Conservation (phyloP, 2,888 invertebrate genomes). For the Limnephilus rhombicus region DNA sequence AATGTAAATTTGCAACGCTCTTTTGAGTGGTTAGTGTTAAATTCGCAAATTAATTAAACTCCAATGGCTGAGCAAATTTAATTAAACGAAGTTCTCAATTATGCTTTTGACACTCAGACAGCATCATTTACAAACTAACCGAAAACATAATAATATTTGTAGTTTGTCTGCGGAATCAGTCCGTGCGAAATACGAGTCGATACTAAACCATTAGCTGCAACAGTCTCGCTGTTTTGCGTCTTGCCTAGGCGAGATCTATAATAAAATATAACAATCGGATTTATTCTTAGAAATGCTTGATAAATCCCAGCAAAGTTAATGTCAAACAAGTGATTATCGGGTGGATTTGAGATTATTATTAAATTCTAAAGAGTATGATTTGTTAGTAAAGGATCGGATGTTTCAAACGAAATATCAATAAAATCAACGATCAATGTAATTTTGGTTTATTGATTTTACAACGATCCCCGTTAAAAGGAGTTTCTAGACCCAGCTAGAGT, state of each 20-base stretch:
- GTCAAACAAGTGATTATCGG: not conserved
- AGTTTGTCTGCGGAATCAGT: not conserved
- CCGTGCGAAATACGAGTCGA: not conserved
- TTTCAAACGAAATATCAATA: too few relatives aligned
- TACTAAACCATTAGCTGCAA: not conserved
- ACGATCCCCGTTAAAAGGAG: too few relatives aligned
- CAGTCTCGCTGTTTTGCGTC: not conserved
- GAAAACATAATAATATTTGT: not conserved
- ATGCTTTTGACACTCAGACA: conserved; percentile 23
- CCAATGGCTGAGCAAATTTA: conserved; percentile 21
- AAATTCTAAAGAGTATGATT: too few relatives aligned
- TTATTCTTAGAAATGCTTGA: not conserved
- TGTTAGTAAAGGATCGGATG: too few relatives aligned
- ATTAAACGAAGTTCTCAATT: not conserved
- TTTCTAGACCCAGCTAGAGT: too few relatives aligned
- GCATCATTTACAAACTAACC: conserved; percentile 4
- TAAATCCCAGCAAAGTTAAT: not conserved
- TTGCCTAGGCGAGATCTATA: not conserved
- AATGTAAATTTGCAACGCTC: too few relatives aligned
- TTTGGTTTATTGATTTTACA: too few relatives aligned
- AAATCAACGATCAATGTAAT: too few relatives aligned
- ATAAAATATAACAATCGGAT: not conserved
- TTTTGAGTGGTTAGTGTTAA: not conserved
- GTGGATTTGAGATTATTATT: not conserved
- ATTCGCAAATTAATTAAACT: conserved; percentile 35